phyloP scores from a whole-genome alignment of 2,888 invertebrate genomes.

The Zonitis immaculata region DNA sequence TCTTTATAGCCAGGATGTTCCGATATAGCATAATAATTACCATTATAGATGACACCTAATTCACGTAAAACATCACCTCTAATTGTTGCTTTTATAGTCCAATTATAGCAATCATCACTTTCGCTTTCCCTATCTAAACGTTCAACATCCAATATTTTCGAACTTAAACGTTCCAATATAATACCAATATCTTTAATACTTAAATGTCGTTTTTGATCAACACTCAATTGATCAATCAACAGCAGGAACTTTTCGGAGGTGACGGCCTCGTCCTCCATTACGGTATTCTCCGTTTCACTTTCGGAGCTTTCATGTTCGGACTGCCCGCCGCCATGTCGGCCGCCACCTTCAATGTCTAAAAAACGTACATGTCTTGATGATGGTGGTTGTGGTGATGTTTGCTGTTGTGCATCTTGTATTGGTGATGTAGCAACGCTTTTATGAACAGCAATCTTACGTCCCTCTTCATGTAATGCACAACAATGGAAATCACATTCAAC shows the following conservation, averaged over 20 bases:
- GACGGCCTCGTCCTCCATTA: conserved; percentile 85
- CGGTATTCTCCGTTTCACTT: conserved; percentile 89
- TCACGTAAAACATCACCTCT: conserved; percentile 86
- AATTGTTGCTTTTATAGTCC: conserved; percentile 95
- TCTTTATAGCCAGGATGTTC: conserved; percentile 93
- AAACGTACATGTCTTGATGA: conserved; percentile 79
- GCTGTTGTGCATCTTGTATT: conserved; percentile 60
- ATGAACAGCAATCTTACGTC: conserved; percentile 85
- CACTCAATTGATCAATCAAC: conserved; percentile 87
- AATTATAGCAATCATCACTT: conserved; percentile 91
- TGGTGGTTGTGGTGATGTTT: conserved; percentile 50
- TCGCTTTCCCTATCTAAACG: conserved; percentile 87
- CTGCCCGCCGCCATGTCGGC: conserved; percentile 41
- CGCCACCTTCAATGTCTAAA: conserved; percentile 67
- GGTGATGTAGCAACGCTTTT: conserved; percentile 91
- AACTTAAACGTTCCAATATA: conserved; percentile 85
- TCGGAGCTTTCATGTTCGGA: conserved; percentile 83
- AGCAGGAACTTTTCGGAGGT: conserved; percentile 89
- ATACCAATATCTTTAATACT: conserved; percentile 94
- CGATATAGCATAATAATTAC: conserved; percentile 91
- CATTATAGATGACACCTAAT: conserved; percentile 90
- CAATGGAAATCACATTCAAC: conserved; percentile 93
- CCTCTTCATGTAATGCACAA: conserved; percentile 90
- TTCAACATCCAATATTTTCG: conserved; percentile 91
- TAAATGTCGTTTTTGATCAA: conserved; percentile 86